Percentiles rank a stretch among this genome's conserved stretches.
Evolutionary conservation across 2,113 vertebrate species (phyloP).

Genomic region (Mus musculus): DNA sequence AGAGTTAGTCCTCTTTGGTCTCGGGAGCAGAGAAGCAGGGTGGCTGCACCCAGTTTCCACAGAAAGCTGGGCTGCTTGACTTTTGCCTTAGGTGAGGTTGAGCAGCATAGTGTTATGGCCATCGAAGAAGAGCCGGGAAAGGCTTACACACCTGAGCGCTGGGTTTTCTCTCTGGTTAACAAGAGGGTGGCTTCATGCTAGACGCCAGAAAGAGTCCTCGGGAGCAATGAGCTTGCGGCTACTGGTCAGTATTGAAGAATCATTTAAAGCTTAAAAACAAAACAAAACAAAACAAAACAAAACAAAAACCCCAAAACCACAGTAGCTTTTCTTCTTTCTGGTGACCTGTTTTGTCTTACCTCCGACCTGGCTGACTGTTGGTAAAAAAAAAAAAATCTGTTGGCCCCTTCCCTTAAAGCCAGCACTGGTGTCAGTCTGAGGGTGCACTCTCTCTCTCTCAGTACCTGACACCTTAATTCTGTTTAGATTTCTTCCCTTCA

Average conservation of each 20-base stretch:
- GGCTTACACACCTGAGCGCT: conserved; percentile 55
- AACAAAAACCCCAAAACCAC: not conserved
- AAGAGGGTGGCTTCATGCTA: conserved; percentile 36
- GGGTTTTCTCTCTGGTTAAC: conserved; percentile 59
- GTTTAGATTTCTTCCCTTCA: conserved; percentile 65
- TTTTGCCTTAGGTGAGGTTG: conserved; percentile 82
- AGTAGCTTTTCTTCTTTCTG: not conserved
- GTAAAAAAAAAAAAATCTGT: not conserved
- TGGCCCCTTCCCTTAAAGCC: not conserved
- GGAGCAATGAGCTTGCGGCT: not conserved
- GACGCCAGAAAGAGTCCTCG: not conserved
- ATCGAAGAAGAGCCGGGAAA: conserved; percentile 47
- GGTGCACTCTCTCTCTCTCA: not conserved
- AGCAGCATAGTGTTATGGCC: conserved; percentile 71
- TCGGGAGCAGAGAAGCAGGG: conserved; percentile 31
- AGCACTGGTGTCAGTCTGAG: not conserved
- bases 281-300: not conserved
- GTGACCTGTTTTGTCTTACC: not conserved
- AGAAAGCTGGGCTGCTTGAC: conserved; percentile 55
- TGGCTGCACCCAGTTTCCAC: conserved; percentile 17
- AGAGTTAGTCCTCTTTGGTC: conserved; percentile 49
- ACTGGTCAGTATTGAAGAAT: not conserved
- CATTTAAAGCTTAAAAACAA: not conserved
- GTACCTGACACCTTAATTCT: conserved; percentile 43
- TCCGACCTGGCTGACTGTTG: conserved; percentile 42